Evolutionary conservation across 2,888 invertebrate genomes (phyloP), one percentile per base, ranked within the genome.

Genomic region (Arenicola marina): DNA sequence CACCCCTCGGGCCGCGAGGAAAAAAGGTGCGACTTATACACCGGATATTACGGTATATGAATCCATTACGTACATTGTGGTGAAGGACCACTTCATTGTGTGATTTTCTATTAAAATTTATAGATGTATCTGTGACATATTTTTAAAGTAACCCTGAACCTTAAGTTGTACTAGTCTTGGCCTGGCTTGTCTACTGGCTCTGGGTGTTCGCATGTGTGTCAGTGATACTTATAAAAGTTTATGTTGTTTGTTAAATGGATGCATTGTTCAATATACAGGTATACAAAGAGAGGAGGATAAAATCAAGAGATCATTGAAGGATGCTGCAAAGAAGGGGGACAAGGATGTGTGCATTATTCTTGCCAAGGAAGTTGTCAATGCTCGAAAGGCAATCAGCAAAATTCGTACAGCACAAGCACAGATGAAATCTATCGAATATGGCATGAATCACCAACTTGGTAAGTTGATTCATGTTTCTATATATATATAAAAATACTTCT

Each of bases 261-360:
- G 15, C 48, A 18, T 7, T 48, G 48, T 48, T 48, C 15, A 11
- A 11, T 48, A 48, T 48, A 48, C 24, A 93, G 92, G 90, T 7
- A 98, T 99, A 75, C 92, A 96, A 83, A 87, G 97, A 46, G 98
- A 99, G 85, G 98, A 99, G 84, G 95, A 95, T 34, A 99, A 98
- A 86, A 93, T 96, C 0, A 97, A 95, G 79, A 86, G 89, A 55
- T 91, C 95, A 0, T 82, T 99, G 31, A 98, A 97, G 83, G 95
- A 96, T 78, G 95, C 98, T 1, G 98, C 97, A 0, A 89, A 93
- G 71, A 97, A 96, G 79, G 92, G 90, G 61, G 96, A 99, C 80
- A 92, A 91, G 76, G 96, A 95, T 83, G 92, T 96, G 0, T 97
- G 97, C 80, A 88, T 89, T 59, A 92, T 97, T 76, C 86, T 97